Evolutionary conservation across 2,888 invertebrate species (phyloP).

Genomic region (Agrochola litura): DNA sequence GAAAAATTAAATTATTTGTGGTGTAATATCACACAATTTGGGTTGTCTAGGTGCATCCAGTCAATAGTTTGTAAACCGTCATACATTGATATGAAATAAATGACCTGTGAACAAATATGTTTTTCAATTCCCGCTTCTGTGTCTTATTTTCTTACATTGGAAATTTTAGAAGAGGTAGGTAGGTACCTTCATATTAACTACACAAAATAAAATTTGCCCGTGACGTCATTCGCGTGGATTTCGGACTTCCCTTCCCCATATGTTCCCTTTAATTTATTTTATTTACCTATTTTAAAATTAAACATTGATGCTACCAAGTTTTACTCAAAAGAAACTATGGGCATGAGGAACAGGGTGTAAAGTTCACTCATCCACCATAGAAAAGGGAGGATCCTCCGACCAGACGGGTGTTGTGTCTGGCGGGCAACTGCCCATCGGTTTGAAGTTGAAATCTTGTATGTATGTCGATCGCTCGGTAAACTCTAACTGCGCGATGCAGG

Average conservation of each 20-base stretch:
- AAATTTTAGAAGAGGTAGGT: not conserved
- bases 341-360: no score
- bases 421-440: no score
- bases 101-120: constrained; percentile 83
- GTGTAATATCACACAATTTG: constrained; percentile 67
- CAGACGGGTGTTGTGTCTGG: no score
- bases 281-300: no score
- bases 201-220: not conserved
- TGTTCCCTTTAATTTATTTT: not conserved
- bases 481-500: no score
- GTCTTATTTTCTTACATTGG: not conserved
- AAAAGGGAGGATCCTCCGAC: no score
- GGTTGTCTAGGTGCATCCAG: constrained; percentile 74
- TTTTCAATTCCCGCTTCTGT: constrained; percentile 53
- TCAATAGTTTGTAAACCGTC: constrained; percentile 82
- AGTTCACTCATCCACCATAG: no score
- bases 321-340: not conserved
- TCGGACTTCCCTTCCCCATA: not conserved
- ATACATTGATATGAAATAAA: constrained; percentile 85
- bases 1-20: constrained; percentile 49
- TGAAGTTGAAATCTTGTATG: no score
- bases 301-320: not conserved
- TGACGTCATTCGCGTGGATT: not conserved
- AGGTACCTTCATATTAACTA: not conserved
- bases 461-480: no score